Evolutionary conservation across 2,113 vertebrate species (phyloP).

Genomic region (Anseranas semipalmata): DNA sequence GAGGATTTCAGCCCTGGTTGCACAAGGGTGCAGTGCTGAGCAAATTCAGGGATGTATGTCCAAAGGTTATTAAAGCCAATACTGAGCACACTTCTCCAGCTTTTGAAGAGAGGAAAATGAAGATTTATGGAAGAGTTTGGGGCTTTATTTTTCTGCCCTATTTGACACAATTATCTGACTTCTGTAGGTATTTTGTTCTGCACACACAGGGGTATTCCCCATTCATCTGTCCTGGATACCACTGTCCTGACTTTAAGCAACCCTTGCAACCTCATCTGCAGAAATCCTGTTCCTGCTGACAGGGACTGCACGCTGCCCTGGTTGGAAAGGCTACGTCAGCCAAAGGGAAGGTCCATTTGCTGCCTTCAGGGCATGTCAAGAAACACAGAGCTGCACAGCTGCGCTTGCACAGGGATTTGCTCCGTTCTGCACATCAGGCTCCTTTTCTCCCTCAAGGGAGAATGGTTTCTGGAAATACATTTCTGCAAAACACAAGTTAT

Average conservation of each 20-base stretch:
- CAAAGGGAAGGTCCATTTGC: not conserved
- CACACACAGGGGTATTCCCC: not conserved
- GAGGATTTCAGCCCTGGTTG: not conserved
- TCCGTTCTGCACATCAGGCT: not conserved
- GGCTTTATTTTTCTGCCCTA: not conserved
- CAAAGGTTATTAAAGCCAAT: not conserved
- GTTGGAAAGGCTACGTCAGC: rapidly evolving
- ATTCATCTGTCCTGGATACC: not conserved
- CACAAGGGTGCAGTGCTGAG: not conserved
- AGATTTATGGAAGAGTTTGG: not conserved
- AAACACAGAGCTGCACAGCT: not conserved
- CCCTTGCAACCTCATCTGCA: not conserved
- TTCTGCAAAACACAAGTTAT: not conserved
- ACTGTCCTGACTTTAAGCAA: not conserved
- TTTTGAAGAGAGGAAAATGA: not conserved
- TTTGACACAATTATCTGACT: not conserved
- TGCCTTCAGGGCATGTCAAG: not conserved
- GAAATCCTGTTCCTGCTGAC: not conserved
- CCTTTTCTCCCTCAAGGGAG: not conserved
- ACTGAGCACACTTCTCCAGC: rapidly evolving
- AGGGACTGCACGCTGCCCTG: not conserved
- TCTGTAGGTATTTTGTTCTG: not conserved
- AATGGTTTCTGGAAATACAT: rapidly evolving
- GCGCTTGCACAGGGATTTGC: not conserved
- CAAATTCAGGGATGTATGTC: not conserved